Evolutionary conservation across 92 coral and sea anemone genomes (phyloP).

Genomic region (Nematostella vectensis): DNA sequence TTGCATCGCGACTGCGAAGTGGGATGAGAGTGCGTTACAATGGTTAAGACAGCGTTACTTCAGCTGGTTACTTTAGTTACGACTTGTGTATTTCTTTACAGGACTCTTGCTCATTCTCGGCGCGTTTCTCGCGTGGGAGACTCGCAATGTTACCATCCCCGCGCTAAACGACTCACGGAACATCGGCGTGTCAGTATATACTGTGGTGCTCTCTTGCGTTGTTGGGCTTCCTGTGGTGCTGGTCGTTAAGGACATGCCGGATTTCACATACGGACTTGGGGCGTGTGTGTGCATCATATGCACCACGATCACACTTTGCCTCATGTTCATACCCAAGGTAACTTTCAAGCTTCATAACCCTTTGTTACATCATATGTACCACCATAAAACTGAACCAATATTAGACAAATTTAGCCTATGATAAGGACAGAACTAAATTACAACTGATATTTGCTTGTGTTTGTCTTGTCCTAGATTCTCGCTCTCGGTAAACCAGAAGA

Average conservation of each 20-base stretch:
- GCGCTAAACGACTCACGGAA: conserved; percentile 47
- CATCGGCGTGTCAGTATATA: conserved; percentile 48
- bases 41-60: no score
- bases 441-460: no score
- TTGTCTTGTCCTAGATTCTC: no score
- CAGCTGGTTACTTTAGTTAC: no score
- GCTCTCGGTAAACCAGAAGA: not conserved
- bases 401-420: no score
- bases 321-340: conserved; percentile 49
- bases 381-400: no score
- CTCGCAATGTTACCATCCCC: conserved; percentile 48
- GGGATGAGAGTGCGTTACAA: no score
- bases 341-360: no score
- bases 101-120: conserved; percentile 43
- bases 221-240: conserved; percentile 46
- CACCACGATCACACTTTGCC: conserved; percentile 33
- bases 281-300: conserved; percentile 30
- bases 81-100: not conserved
- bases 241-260: conserved; percentile 35
- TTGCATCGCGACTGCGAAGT: no score
- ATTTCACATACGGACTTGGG: conserved; percentile 34
- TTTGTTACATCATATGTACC: no score
- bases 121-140: conserved; percentile 55
- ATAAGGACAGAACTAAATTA: no score
- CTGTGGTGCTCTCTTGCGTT: conserved; percentile 33